Conservation (phyloP, 1,140 invertebrate species). For the Saxidomus purpurata region DNA sequence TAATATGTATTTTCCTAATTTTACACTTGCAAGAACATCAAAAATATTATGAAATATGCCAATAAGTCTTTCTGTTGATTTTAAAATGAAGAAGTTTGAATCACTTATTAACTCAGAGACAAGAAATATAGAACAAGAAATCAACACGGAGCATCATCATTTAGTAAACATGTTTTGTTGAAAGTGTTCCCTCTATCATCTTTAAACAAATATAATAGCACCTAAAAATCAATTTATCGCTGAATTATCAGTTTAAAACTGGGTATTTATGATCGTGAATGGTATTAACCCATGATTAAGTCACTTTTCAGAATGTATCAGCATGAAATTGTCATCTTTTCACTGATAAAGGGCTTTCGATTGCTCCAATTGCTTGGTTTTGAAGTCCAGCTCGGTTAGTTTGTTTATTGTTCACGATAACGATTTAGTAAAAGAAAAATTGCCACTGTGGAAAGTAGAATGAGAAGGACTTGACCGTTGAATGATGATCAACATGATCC, state of each 20-base stretch:
- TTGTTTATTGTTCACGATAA: conserved; percentile 63
- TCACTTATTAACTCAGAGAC: no score
- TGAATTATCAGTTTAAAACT: conserved; percentile 46
- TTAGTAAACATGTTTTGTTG: conserved; percentile 54
- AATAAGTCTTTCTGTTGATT: no score
- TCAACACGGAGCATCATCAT: conserved; percentile 26
- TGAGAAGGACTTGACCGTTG: conserved; percentile 13
- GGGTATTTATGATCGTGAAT: conserved; percentile 52
- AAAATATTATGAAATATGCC: no score
- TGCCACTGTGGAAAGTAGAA: conserved; percentile 24
- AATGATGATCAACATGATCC: conserved; percentile 12
- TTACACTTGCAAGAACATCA: no score
- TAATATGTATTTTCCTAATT: no score
- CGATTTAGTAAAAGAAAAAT: conserved; percentile 52
- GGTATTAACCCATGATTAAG: conserved; percentile 60
- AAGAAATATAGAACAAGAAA: conserved; percentile 1
- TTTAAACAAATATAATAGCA: conserved; percentile 50
- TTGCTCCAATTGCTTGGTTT: conserved; percentile 36
- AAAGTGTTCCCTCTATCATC: conserved; percentile 29
- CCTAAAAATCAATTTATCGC: conserved; percentile 65
- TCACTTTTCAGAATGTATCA: conserved; percentile 54
- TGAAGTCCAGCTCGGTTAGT: conserved; percentile 18
- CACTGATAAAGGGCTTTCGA: conserved; percentile 66
- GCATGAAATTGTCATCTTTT: conserved; percentile 69
- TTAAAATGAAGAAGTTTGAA: no score